Evolutionary conservation across 2,113 vertebrate species (phyloP).

Genomic region (Pachyramphus minor): DNA sequence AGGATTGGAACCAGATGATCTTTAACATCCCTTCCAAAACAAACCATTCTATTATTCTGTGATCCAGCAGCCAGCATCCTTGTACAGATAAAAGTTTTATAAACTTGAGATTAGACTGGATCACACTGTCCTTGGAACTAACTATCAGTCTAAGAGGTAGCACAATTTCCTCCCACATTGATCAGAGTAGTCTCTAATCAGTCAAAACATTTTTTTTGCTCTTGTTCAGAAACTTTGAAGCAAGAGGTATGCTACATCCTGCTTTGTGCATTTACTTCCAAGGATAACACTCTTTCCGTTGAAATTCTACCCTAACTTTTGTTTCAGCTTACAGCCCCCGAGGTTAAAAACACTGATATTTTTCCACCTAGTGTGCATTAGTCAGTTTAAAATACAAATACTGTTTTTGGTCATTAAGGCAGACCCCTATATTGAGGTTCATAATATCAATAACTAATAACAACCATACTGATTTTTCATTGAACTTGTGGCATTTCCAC

Average conservation of each 20-base stretch:
- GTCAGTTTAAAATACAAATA: not conserved
- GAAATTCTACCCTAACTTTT: not conserved
- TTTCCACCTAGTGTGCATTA: not conserved
- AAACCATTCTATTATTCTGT: not conserved
- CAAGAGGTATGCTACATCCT: not conserved
- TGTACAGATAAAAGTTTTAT: not conserved
- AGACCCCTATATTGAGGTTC: not conserved
- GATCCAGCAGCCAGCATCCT: accelerated
- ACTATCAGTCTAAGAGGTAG: not conserved
- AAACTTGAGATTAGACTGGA: not conserved
- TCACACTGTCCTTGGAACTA: not conserved
- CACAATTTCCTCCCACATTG: not conserved
- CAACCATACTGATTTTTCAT: not conserved
- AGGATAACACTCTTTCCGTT: not conserved
- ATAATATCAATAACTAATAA: not conserved
- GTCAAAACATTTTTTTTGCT: not conserved
- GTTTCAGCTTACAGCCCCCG: not conserved
- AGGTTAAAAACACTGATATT: not conserved
- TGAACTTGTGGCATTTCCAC: not conserved
- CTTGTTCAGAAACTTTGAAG: not conserved
- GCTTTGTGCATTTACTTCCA: not conserved
- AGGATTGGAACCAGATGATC: not conserved
- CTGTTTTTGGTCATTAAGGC: not conserved
- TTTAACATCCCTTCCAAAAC: not conserved
- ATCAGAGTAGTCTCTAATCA: not conserved